Evolutionary conservation across 2,113 vertebrate genomes (phyloP).

Genomic region (Calypte anna): DNA sequence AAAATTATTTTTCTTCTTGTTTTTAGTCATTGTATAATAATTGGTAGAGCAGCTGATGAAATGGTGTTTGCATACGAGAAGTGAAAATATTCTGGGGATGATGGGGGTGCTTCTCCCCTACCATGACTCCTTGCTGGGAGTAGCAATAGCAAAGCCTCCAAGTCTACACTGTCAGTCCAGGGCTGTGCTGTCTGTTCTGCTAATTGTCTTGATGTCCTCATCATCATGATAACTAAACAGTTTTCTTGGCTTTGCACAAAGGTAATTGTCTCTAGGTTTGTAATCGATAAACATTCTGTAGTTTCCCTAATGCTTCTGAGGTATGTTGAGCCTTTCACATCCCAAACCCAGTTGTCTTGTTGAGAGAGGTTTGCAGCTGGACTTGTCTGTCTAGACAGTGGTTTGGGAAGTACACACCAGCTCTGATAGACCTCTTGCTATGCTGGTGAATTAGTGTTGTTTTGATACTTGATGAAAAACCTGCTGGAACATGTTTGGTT

Average conservation of each 20-base stretch:
- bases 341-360: not conserved
- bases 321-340: not conserved
- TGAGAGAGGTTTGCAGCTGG: not conserved
- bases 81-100: not conserved
- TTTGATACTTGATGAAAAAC: slow-evolving; percentile 28
- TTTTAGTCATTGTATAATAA: not conserved
- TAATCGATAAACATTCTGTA: not conserved
- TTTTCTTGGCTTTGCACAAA: not conserved
- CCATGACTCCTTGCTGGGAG: not conserved
- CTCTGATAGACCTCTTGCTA: not conserved
- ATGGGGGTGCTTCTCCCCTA: not conserved
- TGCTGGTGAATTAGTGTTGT: not conserved
- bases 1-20: not conserved
- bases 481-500: not conserved
- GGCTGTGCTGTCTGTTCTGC: not conserved
- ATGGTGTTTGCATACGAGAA: not conserved
- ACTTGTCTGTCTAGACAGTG: not conserved
- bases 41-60: not conserved
- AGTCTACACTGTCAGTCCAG: not conserved
- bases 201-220: not conserved
- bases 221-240: not conserved
- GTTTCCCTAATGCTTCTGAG: not conserved
- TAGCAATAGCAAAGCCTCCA: not conserved
- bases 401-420: not conserved
- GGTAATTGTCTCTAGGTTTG: not conserved